Conservation (phyloP, 2,888 invertebrate genomes). For the Dryococelus australis region DNA sequence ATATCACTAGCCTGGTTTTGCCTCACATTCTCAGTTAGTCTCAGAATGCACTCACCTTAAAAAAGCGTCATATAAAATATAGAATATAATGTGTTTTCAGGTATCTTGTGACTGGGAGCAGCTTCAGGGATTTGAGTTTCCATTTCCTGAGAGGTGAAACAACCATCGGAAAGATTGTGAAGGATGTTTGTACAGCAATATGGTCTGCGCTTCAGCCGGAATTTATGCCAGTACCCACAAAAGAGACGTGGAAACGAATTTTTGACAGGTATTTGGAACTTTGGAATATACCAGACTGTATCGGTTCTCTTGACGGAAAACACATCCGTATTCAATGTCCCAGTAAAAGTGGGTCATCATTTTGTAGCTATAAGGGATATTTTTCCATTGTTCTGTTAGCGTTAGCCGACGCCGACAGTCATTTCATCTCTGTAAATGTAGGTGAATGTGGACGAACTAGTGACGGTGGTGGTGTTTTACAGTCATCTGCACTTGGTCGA, state of each 20-base stretch:
- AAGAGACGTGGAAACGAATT: conserved; percentile 6
- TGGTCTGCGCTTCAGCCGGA: conserved; percentile 17
- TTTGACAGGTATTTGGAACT: conserved; percentile 18
- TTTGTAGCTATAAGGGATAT: not conserved
- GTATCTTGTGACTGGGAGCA: too few species aligned
- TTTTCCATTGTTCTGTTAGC: conserved; percentile 29
- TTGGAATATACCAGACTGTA: conserved; percentile 31
- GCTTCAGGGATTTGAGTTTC: too few species aligned
- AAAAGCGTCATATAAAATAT: not conserved
- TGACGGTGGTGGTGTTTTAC: conserved; percentile 23
- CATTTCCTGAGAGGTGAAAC: not conserved
- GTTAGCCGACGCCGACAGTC: not conserved
- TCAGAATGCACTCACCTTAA: too few species aligned
- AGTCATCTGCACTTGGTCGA: not conserved
- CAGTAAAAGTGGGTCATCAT: conserved; percentile 4
- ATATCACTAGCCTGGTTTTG: not conserved
- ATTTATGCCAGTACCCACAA: not conserved
- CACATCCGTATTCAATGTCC: too few species aligned
- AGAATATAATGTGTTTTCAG: not conserved
- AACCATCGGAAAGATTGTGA: conserved; percentile 26
- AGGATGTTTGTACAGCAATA: conserved; percentile 23
- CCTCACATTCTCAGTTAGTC: not conserved
- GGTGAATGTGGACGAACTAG: conserved; percentile 33
- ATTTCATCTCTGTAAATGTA: not conserved
- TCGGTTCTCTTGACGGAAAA: conserved; percentile 24